Conservation (phyloP, 1,140 invertebrate genomes). For the Drosophila ananassae region DNA sequence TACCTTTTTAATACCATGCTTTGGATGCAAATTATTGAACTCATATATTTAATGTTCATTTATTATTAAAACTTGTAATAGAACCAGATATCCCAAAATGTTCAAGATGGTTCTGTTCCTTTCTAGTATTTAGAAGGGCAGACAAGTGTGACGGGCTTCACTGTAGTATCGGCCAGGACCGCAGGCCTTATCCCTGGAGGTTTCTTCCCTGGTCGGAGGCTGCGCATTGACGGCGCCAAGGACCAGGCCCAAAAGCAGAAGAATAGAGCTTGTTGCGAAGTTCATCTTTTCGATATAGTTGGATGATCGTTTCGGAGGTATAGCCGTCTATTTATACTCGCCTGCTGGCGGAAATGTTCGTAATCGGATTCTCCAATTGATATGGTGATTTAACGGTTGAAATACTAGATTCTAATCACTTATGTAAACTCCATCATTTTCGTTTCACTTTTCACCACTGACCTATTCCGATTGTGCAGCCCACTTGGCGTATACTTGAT, state of each 20-base stretch:
- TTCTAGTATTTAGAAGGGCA: background rate
- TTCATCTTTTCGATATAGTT: constrained; percentile 13
- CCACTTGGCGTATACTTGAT: constrained; percentile 34
- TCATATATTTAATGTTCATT: too few species aligned
- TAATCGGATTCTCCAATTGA: background rate
- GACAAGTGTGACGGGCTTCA: background rate
- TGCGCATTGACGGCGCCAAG: background rate
- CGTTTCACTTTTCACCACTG: background rate
- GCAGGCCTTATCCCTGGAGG: background rate
- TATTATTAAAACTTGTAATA: too few species aligned
- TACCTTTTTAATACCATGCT: too few species aligned
- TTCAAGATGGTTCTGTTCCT: too few species aligned
- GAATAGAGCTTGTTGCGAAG: background rate
- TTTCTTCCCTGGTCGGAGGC: background rate
- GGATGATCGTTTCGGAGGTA: background rate
- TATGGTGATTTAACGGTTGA: background rate
- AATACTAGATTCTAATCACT: background rate
- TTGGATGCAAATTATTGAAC: too few species aligned
- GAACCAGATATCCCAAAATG: too few species aligned
- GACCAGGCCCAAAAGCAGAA: constrained; percentile 19
- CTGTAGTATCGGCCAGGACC: constrained; percentile 1
- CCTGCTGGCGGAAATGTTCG: background rate
- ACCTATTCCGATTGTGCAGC: constrained; percentile 16
- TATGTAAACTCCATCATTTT: background rate
- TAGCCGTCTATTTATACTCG: background rate